These are phyloP conservation scores for Centrocercus urophasianus DNA, from an alignment of 2,113 vertebrate species.

Conservation along the genomic window DNA sequence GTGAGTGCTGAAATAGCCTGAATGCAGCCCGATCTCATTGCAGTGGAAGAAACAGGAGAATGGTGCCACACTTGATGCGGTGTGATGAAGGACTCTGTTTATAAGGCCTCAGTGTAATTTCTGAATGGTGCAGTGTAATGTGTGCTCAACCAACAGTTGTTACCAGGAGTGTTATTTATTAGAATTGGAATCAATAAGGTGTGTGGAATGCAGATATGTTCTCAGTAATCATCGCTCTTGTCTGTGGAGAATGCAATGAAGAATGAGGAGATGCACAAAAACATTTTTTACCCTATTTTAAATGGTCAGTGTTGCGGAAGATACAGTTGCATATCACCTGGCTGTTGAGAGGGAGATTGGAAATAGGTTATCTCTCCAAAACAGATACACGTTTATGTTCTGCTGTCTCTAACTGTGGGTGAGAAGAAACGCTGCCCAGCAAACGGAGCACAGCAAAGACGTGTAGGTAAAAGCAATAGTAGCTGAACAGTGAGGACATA, in stretches of 20 bases:
- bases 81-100: not conserved
- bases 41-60: not conserved
- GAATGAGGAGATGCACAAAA: accelerated
- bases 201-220: not conserved
- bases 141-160: not conserved
- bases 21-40: not conserved
- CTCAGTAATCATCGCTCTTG: not conserved
- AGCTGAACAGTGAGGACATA: not conserved
- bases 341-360: not conserved
- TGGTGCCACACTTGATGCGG: not conserved
- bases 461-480: not conserved
- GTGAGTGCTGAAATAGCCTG: not conserved
- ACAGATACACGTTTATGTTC: not conserved
- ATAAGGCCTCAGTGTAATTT: not conserved
- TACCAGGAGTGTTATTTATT: not conserved
- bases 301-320: not conserved
- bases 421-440: not conserved
- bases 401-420: not conserved
- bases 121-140: not conserved
- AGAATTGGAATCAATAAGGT: not conserved
- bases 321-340: not conserved
- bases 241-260: not conserved
- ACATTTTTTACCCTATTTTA: not conserved
- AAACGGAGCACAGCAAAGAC: not conserved
- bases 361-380: not conserved